Evolutionary conservation across 2,888 invertebrate genomes (phyloP).

Genomic region (Rhyacophila evoluta): DNA sequence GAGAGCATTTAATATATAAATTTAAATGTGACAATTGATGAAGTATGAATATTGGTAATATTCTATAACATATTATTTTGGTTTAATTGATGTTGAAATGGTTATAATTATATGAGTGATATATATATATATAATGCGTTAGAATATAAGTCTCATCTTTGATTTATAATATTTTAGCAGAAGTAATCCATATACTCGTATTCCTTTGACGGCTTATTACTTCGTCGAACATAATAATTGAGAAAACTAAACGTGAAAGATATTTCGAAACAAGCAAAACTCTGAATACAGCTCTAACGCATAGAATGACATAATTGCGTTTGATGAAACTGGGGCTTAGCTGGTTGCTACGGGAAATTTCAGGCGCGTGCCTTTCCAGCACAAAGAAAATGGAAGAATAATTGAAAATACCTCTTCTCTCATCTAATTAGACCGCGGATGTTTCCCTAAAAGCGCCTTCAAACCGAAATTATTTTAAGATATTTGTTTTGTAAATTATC

Average conservation of each 20-base stretch:
- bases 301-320: constrained; percentile 23
- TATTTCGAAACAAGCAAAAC: constrained; percentile 41
- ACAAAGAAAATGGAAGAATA: constrained; percentile 55
- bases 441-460: constrained; percentile 52
- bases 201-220: constrained; percentile 27
- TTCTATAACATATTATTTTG: too few species aligned
- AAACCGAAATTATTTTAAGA: constrained; percentile 54
- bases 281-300: constrained; percentile 28
- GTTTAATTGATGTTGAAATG: too few species aligned
- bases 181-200: not conserved
- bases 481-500: constrained; percentile 55
- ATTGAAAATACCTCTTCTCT: constrained; percentile 54
- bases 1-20: too few species aligned
- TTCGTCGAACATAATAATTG: constrained; percentile 4
- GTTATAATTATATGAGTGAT: too few species aligned
- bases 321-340: constrained; percentile 35
- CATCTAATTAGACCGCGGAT: constrained; percentile 54
- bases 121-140: not conserved
- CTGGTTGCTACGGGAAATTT: constrained; percentile 28
- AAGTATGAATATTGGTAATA: too few species aligned
- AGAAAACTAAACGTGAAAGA: constrained; percentile 27
- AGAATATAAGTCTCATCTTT: not conserved
- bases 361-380: constrained; percentile 36
- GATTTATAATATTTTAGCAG: not conserved
- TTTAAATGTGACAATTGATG: too few species aligned